Conservation (phyloP, 2,888 invertebrate genomes). For the Resseliella maxima region DNA sequence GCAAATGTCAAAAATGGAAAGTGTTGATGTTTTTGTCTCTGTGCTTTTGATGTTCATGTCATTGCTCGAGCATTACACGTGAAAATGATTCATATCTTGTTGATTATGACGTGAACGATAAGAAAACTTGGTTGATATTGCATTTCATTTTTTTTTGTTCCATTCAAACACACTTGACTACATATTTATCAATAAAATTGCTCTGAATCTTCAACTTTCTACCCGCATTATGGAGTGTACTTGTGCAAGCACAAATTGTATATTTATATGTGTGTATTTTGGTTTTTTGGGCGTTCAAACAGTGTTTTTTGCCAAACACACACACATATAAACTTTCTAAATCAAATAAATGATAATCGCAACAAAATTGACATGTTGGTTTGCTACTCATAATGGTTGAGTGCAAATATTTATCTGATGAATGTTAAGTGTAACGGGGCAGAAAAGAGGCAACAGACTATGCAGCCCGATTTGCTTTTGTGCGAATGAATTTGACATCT, state of each 20-base stretch:
- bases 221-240: background rate
- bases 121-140: background rate
- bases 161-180: background rate
- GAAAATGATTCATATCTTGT: background rate
- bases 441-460: background rate
- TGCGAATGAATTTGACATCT: slow-evolving; percentile 19
- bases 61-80: background rate
- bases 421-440: background rate
- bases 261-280: too few species aligned
- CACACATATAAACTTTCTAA: slow-evolving; percentile 46
- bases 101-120: slow-evolving; percentile 2
- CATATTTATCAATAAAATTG: too few species aligned
- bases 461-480: background rate
- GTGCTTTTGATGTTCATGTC: background rate
- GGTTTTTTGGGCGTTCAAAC: too few species aligned
- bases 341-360: slow-evolving; percentile 53
- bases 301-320: too few species aligned
- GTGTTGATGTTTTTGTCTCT: background rate
- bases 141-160: background rate
- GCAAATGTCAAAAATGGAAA: background rate
- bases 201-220: slow-evolving; percentile 9
- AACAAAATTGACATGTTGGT: slow-evolving; percentile 45
- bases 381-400: slow-evolving; percentile 11
- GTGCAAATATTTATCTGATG: slow-evolving; percentile 54
- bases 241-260: background rate